Evolutionary conservation across 2,113 vertebrate species (phyloP).

Genomic region (Ascaphus truei): DNA sequence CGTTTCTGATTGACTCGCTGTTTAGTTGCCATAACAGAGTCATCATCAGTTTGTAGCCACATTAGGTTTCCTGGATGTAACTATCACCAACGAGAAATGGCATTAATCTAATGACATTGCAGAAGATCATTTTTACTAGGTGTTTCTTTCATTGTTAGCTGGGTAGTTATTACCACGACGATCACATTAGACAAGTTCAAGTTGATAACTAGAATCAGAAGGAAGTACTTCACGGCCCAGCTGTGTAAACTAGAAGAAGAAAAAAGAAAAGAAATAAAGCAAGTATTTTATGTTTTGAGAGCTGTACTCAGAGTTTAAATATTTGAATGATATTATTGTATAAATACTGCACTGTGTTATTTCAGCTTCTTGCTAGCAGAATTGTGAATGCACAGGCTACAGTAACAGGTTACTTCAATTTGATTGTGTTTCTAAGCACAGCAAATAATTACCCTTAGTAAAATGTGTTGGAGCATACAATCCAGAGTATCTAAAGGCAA

Average conservation of each 20-base stretch:
- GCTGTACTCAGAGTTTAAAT: conserved; percentile 24
- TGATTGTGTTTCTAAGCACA: conserved; percentile 37
- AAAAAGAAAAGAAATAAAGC: conserved; percentile 28
- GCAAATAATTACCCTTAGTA: conserved; percentile 30
- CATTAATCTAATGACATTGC: neutral
- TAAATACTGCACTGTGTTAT: conserved; percentile 34
- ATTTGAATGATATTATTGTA: conserved; percentile 38
- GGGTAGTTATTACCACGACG: neutral
- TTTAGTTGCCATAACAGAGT: no score
- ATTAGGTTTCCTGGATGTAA: neutral
- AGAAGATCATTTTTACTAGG: neutral
- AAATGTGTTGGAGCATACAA: conserved; percentile 31
- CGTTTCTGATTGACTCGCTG: no score
- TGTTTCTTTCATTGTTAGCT: neutral
- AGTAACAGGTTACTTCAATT: conserved; percentile 5
- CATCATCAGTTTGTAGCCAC: no score
- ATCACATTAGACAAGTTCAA: conserved; percentile 18
- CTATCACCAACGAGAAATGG: no score
- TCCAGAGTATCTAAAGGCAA: conserved; percentile 23
- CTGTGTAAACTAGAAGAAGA: conserved; percentile 23
- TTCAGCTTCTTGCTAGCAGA: conserved; percentile 26
- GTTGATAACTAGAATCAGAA: conserved; percentile 33
- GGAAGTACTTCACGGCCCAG: conserved; percentile 21
- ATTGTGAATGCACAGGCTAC: conserved; percentile 23
- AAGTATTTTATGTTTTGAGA: conserved; percentile 36